A percentile compares a stretch with the other conserved stretches of the same genome.
phyloP scores from a whole-genome alignment of 2,888 invertebrate species.

The Syritta pipiens region DNA sequence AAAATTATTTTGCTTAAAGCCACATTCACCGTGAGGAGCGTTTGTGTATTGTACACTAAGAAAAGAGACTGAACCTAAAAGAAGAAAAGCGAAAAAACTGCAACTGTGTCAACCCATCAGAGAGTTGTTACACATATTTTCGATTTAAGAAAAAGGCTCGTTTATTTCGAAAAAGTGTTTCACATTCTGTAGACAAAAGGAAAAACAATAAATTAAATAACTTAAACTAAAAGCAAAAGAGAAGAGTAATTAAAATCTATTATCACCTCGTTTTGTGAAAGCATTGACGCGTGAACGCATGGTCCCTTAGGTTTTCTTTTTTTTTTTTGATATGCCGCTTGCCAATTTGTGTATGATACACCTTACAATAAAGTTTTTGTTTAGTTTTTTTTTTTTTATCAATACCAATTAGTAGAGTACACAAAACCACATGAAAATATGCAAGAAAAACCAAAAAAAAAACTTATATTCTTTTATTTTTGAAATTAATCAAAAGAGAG shows the following conservation, averaged over 20 bases:
- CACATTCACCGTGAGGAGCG: too few species aligned
- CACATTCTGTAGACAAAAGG: constrained; percentile 7
- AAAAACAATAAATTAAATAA: constrained; percentile 4
- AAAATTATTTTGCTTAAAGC: too few species aligned
- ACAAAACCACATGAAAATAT: constrained; percentile 67
- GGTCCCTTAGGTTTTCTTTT: constrained; percentile 42
- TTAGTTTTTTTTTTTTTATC: constrained; percentile 5
- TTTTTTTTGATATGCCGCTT: constrained; percentile 42
- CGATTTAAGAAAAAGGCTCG: too few species aligned
- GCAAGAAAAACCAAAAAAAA: constrained; percentile 30
- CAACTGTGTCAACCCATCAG: too few species aligned
- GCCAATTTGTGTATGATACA: constrained; percentile 61
- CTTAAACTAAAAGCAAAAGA: constrained; percentile 43
- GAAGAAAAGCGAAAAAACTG: too few species aligned
- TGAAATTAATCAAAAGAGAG: constrained; percentile 31
- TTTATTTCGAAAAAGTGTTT: too few species aligned
- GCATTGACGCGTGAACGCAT: constrained; percentile 49
- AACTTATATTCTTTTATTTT: constrained; percentile 1
- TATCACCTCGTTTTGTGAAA: constrained; percentile 68
- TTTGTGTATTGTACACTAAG: too few species aligned
- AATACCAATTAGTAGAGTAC: constrained; percentile 49
- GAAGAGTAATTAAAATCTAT: constrained; percentile 42
- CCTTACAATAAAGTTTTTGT: constrained; percentile 25
- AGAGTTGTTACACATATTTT: neutral
- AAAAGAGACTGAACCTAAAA: too few species aligned